These are phyloP conservation scores for Strigamia transsilvanica DNA, from an alignment of 2,888 invertebrate species.

Conservation along the genomic window DNA sequence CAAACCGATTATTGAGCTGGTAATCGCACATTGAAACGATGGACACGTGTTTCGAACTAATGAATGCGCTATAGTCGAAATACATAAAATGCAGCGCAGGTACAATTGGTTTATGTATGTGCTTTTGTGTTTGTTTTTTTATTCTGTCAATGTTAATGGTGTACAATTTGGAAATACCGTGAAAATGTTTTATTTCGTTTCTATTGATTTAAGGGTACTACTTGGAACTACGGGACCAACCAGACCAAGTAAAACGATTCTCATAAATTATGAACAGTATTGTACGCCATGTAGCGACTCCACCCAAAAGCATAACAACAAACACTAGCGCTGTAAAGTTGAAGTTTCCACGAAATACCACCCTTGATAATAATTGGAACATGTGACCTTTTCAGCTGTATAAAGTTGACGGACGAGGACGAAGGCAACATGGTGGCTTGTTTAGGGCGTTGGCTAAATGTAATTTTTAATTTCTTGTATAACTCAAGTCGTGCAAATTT, in stretches of 20 bases:
- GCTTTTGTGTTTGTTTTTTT: too few relatives aligned
- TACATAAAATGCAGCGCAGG: too few relatives aligned
- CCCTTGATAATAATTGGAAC: not conserved
- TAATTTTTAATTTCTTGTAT: constrained; percentile 25
- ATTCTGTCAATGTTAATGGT: too few relatives aligned
- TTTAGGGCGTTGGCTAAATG: constrained; percentile 26
- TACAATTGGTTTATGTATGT: too few relatives aligned
- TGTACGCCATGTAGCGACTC: not conserved
- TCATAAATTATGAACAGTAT: not conserved
- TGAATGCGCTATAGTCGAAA: too few relatives aligned
- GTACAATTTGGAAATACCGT: too few relatives aligned
- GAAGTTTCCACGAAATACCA: not conserved
- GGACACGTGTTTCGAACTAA: too few relatives aligned
- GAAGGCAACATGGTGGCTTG: not conserved
- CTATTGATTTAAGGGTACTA: not conserved
- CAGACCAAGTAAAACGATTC: not conserved
- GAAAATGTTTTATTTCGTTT: too few relatives aligned
- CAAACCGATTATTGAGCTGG: too few relatives aligned
- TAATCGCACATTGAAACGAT: too few relatives aligned
- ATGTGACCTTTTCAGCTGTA: constrained; percentile 2
- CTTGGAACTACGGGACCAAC: not conserved
- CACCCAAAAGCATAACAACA: constrained; percentile 12
- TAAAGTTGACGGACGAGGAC: constrained; percentile 17
- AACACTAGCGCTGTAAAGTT: not conserved
- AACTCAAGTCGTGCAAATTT: constrained; percentile 31